Evolutionary conservation across 2,888 invertebrate genomes (phyloP), one percentile per base, ranked within the genome.

Genomic region (Tachina fera): DNA sequence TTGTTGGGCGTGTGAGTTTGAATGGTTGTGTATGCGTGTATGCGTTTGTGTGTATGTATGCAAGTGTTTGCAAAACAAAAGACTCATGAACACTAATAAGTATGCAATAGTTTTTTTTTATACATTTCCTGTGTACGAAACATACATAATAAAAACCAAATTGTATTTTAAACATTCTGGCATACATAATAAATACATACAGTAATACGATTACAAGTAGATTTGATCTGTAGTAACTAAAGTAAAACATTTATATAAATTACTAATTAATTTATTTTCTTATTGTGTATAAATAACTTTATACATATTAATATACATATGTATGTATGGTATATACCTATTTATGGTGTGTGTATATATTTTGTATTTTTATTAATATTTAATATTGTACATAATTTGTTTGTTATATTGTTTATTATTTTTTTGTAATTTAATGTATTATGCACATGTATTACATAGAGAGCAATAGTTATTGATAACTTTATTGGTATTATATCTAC

Each of bases 171-270:
- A 43, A 71, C 16, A 72, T 60, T 16, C 47, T 39, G 31, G 58
- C 16, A 60, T 60, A 60, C 39, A 47, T 53, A 22, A 60, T 41
- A 77, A 60, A 22, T 58, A 58, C 58, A 63, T n/a, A 67, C 58
- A 63, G 9, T 49, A 14, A 58, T 67, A 31, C 31, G 31, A 31
- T 31, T 31, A 47, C 43, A 58, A 43, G 22, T 74, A 84, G 75
- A 79, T 84, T 84, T 58, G 19, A 63, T 75, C 70, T 70, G 68
- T 71, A 84, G 79, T 79, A 84, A 79, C 75, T 84, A 60, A 72
- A 70, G 19, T 68, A 68, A 63, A 72, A 82, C 56, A 75, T 70
- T 63, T 39, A 61, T 68, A 61, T 61, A 14, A 49, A n/a, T 43
- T 53, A 43, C 53, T 65, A 61, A 5, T 74, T 58, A 13, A 68